Base-by-base conservation (phyloP, 2,797 vertebrate species). In the Malurus leucopterus region DNA sequence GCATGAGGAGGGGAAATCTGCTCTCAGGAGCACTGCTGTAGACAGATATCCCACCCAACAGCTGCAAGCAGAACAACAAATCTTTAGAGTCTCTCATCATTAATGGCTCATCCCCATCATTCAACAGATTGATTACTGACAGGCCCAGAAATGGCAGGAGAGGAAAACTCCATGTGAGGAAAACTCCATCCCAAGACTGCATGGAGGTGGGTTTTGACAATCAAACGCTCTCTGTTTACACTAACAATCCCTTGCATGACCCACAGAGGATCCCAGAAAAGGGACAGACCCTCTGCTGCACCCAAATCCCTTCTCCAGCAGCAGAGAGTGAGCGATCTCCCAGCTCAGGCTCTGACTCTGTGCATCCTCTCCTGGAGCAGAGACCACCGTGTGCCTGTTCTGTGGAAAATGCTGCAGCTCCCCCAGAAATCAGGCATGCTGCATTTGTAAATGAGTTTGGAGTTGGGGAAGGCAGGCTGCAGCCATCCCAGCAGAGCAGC, bases 401-500 rank as follows among this genome's bases (percentile, higher is more conserved):
- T n/a, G n/a, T 62, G 72, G 72, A 63, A 90, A 59, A 14, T 5
- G 43, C 53, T 57, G 21, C 61, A 80, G 57, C 41, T 65, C 29
- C 63, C 55, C 62, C 54, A n/a, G 41, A 78, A 83, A 78, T 63
- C 59, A 73, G 70, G 24, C 49, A 38, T 59, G 41, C 38, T 72
- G 79, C n/a, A 72, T 80, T 78, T 93, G 82, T 76, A 94, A 87
- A 90, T 55, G 64, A 72, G 38, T 87, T 71, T 71, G 71, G 78
- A 91, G 84, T 30, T 58, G 53, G 79, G 63, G 61, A 75, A 87
- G 55, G 76, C 86, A 91, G 73, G 79, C 73, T 89, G 86, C 89
- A 92, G 73, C 26, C 58, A 89, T 81, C 94, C 84, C 90, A 91
- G 84, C 54, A 87, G 93, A 92, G 84, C 72, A 83, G 84, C 89